Base-by-base conservation (phyloP, 2,888 invertebrate species). In the Xestobium rufovillosum region DNA sequence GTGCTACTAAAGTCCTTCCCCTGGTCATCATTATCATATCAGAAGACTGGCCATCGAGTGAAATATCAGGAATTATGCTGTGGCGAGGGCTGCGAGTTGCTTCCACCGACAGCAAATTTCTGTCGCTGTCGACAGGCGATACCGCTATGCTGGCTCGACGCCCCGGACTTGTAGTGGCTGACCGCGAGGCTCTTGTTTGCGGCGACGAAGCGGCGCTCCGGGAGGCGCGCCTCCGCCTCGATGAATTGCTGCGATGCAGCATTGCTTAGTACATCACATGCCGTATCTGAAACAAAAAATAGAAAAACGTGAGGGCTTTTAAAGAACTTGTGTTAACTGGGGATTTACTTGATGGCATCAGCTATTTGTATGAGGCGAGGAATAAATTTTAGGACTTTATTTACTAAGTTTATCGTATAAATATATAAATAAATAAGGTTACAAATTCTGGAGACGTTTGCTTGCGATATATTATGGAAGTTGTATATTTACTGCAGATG, bases 121-220 rank as follows among this genome's bases (percentile, higher is more conserved):
- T 40, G 38, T 56, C 60, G 28, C 56, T 51, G 38, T 60, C 59
- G 2, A 65, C 66, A 2, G 65, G 60, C 23, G 66, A 61, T 32
- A 64, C 66, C 36, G 60, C 65, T 43, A 56, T 61, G 52, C 61
- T 68, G 44, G 57, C 67, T 40, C 62, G 57, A 19, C 63, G 60
- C 14, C 60, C 64, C 9, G 56, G 68, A 45, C 67, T 58, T 3
- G 59, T 59, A 2, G 61, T 62, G 1, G 61, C 60, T 2, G 63
- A 69, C 44, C 75, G 59, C 0, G 73, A 68, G 0, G 73, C 67
- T 40, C 73, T 64, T 9, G 73, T 67, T 51, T 75, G 76, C 1
- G 78, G 78, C 1, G 78, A 77, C 3, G 76, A 76, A 23, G 78
- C 76, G 50, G 77, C 77, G 39, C 80, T 69, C 6, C 81, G 78